Percentiles rank a stretch among this genome's conserved stretches.
These are phyloP conservation scores for Eulemur mongoz DNA, from an alignment of 2,797 vertebrate species.

Conservation along the genomic window DNA sequence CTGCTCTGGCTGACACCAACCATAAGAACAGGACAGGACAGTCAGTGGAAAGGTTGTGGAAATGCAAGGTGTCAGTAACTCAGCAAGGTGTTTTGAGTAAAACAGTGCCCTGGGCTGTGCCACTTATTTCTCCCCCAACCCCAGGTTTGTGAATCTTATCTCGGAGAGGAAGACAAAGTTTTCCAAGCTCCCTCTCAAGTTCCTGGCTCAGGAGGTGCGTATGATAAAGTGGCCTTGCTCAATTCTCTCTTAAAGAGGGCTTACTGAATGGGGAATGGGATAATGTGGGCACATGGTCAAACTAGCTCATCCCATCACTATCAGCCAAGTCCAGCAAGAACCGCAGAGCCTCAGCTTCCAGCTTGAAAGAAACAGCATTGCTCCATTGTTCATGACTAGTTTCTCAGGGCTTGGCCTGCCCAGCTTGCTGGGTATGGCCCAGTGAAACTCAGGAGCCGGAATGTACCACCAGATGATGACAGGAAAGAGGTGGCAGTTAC, in stretches of 20 bases:
- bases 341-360: neutral
- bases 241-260: conserved; percentile 27
- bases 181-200: conserved; percentile 88
- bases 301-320: conserved; percentile 8
- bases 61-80: conserved; percentile 52
- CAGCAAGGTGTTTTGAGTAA: conserved; percentile 46
- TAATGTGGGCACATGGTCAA: neutral
- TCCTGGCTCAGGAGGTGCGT: conserved; percentile 91
- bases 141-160: conserved; percentile 95
- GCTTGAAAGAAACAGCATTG: conserved; percentile 18
- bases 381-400: conserved; percentile 29
- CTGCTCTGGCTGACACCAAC: conserved; percentile 12
- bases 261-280: conserved; percentile 16
- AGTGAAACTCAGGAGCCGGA: conserved; percentile 15
- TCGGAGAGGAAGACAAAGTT: conserved; percentile 93
- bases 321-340: neutral
- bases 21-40: conserved; percentile 35
- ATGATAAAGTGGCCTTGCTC: conserved; percentile 33
- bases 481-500: conserved; percentile 55
- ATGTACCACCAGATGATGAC: neutral
- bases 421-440: conserved; percentile 1
- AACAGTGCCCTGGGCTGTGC: conserved; percentile 54
- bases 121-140: conserved; percentile 56
- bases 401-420: conserved; percentile 1
- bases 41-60: conserved; percentile 46